phyloP scores from a whole-genome alignment of 2,113 vertebrate species.

The Trachemys scripta region DNA sequence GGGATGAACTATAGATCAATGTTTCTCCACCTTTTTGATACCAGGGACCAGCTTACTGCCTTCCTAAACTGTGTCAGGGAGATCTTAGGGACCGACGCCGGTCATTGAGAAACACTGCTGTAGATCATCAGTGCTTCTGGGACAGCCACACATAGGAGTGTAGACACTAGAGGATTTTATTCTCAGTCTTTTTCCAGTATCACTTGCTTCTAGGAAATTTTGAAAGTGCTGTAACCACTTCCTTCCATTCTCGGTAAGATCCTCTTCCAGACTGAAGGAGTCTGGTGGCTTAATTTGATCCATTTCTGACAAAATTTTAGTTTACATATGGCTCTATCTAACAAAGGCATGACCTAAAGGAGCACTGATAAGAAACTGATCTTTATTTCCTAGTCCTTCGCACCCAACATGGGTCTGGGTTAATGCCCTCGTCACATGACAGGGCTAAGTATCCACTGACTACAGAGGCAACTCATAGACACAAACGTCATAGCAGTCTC shows the following conservation, averaged over 20 bases:
- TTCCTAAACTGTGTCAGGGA: neutral
- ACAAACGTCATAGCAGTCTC: constrained; percentile 36
- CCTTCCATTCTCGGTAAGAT: neutral
- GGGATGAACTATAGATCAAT: neutral
- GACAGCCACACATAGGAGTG: neutral
- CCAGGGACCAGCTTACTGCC: neutral
- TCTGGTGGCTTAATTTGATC: constrained; percentile 40
- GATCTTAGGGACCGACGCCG: neutral
- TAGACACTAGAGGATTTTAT: neutral
- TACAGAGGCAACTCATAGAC: neutral
- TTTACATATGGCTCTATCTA: neutral
- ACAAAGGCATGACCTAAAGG: neutral
- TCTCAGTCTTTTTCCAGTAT: constrained; percentile 5
- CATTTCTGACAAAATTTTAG: constrained; percentile 27
- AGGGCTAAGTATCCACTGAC: neutral
- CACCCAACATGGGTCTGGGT: neutral
- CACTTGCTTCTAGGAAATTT: neutral
- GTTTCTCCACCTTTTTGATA: neutral
- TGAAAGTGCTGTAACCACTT: neutral
- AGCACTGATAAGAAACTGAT: constrained; percentile 51
- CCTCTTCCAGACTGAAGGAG: constrained; percentile 36
- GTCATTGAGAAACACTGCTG: neutral
- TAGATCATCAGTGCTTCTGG: constrained; percentile 18
- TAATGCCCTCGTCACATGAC: neutral
- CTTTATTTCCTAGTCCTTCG: constrained; percentile 28